Percentiles rank a stretch among this genome's conserved stretches.
Evolutionary conservation across 1,140 invertebrate species (phyloP).

Genomic region (Microvelia longipes): DNA sequence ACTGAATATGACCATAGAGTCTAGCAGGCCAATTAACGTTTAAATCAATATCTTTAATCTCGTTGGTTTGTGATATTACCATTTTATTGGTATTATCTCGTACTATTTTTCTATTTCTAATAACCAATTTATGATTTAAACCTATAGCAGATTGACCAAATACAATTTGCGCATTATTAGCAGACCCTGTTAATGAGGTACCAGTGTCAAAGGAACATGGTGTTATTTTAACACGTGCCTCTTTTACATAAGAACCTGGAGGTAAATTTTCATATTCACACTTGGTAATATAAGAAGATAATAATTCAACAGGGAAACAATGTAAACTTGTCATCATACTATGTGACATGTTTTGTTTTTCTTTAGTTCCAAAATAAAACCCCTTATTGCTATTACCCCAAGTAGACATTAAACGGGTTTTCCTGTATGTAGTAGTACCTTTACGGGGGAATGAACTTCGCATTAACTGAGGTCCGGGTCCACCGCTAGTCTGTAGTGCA

Average conservation of each 20-base stretch:
- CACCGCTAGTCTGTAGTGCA: background rate
- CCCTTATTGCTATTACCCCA: background rate
- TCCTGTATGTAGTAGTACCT: background rate
- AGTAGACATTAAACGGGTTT: background rate
- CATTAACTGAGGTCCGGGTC: background rate
- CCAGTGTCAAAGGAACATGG: background rate
- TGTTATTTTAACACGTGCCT: background rate
- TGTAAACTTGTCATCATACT: background rate
- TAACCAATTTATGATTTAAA: background rate
- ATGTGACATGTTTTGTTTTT: background rate
- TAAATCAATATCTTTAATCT: background rate
- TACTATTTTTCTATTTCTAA: background rate
- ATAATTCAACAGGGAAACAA: background rate
- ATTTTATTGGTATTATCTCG: background rate
- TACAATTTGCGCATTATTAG: background rate
- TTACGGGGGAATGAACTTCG: background rate
- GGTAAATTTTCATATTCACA: background rate
- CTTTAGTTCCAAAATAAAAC: background rate
- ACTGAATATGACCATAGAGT: background rate
- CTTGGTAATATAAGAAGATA: background rate
- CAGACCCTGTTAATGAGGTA: background rate
- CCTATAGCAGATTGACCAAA: background rate
- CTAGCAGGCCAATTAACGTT: background rate
- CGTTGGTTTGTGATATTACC: background rate
- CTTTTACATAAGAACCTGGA: background rate